phyloP scores from a whole-genome alignment of 2,888 invertebrate species.

The Pomacea canaliculata region DNA sequence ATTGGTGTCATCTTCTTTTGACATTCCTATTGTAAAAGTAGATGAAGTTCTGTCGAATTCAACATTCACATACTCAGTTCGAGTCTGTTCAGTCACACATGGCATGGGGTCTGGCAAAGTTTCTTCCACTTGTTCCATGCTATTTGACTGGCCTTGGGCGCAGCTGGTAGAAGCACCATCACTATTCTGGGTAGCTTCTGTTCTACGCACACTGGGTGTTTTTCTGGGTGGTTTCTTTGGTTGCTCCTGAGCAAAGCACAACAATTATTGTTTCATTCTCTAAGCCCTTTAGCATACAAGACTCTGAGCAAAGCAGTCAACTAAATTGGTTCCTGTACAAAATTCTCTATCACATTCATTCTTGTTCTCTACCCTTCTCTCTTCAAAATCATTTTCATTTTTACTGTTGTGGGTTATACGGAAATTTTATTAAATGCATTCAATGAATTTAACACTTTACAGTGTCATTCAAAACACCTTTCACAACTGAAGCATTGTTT shows the following conservation, averaged over 20 bases:
- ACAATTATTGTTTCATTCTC: neutral
- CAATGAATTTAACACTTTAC: no score
- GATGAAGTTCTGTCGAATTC: neutral
- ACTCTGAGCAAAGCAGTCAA: no score
- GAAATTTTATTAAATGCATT: no score
- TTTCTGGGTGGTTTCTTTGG: constrained; percentile 53
- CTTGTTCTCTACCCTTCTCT: no score
- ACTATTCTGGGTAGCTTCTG: constrained; percentile 15
- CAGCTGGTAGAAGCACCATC: constrained; percentile 8
- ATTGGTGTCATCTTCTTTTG: neutral
- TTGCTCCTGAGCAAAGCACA: constrained; percentile 33
- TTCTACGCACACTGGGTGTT: constrained; percentile 36
- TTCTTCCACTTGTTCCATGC: neutral
- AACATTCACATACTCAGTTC: constrained; percentile 8
- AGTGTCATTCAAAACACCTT: no score
- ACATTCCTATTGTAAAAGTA: neutral
- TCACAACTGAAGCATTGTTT: no score
- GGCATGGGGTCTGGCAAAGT: constrained; percentile 18
- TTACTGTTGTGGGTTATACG: no score
- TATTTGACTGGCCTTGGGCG: neutral
- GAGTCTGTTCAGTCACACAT: constrained; percentile 1
- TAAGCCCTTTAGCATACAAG: no score
- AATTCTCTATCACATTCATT: no score
- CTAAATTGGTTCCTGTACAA: no score
- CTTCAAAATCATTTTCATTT: no score